A percentile compares a stretch with the other conserved stretches of the same genome.
These are phyloP conservation scores for Diarsia brunnea DNA, from an alignment of 2,888 invertebrate genomes.

Conservation along the genomic window DNA sequence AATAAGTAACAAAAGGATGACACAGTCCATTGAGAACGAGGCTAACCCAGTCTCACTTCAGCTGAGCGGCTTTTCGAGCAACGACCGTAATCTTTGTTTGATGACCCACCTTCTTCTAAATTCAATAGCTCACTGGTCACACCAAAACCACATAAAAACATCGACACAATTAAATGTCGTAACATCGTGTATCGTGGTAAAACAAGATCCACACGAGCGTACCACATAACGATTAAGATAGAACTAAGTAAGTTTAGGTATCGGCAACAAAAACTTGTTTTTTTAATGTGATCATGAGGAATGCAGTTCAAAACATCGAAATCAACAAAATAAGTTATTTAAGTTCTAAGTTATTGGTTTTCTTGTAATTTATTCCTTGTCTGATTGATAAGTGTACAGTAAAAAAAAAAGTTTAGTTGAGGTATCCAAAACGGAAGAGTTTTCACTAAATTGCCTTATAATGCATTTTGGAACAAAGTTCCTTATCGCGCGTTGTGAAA, in stretches of 20 bases:
- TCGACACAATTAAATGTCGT: not conserved
- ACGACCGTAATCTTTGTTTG: not conserved
- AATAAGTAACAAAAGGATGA: not conserved
- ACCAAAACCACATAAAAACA: not conserved
- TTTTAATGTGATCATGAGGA: not conserved
- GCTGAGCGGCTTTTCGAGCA: not conserved
- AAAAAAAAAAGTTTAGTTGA: not conserved
- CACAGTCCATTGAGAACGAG: not conserved
- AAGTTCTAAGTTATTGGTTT: not conserved
- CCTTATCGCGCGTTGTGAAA: too few species aligned
- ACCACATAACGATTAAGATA: not conserved
- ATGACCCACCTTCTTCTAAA: conserved; percentile 9
- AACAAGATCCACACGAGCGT: not conserved
- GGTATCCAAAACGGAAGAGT: not conserved
- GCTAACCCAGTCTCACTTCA: not conserved
- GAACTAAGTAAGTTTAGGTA: not conserved
- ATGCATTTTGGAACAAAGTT: too few species aligned
- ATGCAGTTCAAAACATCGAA: not conserved
- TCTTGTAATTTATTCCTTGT: not conserved
- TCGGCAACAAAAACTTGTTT: not conserved
- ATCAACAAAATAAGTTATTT: not conserved
- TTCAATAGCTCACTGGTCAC: conserved; percentile 1
- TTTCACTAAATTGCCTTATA: not conserved
- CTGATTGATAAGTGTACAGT: not conserved
- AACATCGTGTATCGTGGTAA: not conserved